Evolutionary conservation across 2,888 invertebrate genomes (phyloP).

Genomic region (Mechanitis mazaeus): DNA sequence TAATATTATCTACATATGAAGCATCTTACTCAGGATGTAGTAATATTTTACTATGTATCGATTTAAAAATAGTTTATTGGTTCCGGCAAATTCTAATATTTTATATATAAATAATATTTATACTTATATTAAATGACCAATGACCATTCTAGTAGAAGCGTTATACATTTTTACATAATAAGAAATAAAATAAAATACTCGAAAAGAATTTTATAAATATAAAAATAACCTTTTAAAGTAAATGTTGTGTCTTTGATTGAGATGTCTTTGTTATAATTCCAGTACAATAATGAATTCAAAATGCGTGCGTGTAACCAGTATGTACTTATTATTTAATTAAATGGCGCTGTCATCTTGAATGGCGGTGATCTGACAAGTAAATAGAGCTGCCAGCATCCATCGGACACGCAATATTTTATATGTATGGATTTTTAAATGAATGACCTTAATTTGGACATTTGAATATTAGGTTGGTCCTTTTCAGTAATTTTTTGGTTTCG

Average conservation of each 20-base stretch:
- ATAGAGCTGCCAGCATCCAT: conserved; percentile 10
- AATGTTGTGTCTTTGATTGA: not conserved
- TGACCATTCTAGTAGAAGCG: no score
- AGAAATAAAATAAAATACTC: no score
- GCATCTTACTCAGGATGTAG: no score
- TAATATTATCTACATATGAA: no score
- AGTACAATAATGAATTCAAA: conserved; percentile 6
- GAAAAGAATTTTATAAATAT: no score
- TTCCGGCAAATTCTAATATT: no score
- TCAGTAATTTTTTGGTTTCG: conserved; percentile 12
- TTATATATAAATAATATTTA: no score
- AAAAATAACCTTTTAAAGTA: not conserved
- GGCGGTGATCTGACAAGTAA: conserved; percentile 13
- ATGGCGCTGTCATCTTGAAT: conserved; percentile 14
- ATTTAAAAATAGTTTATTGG: no score
- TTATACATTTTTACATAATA: no score
- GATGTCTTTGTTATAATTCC: not conserved
- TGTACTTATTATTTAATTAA: conserved; percentile 13
- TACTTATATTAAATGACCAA: no score
- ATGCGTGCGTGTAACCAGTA: not conserved
- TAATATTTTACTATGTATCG: no score
- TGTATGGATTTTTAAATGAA: conserved; percentile 7
- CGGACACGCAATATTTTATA: conserved; percentile 11
- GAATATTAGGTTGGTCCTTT: conserved; percentile 12
- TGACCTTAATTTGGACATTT: conserved; percentile 17